Conservation (phyloP, 2,113 vertebrate species). For the Sterrhoptilus dennistouni region DNA sequence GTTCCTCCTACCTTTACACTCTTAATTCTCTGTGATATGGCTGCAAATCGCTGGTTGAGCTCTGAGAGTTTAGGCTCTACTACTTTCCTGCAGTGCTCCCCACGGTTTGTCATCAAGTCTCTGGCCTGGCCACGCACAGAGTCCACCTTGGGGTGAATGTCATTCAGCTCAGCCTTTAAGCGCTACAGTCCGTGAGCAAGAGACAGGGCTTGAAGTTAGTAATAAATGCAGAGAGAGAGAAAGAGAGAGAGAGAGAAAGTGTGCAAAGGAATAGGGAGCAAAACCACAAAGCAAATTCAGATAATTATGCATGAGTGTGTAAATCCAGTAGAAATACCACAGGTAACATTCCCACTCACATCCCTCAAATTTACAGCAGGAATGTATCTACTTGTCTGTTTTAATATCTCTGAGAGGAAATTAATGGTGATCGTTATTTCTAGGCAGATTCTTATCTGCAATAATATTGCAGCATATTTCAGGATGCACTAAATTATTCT, state of each 20-base stretch:
- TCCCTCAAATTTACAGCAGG: background rate
- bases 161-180: constrained; percentile 90
- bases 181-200: constrained; percentile 82
- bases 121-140: constrained; percentile 83
- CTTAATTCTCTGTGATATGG: constrained; percentile 85
- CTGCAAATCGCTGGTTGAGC: constrained; percentile 86
- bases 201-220: constrained; percentile 79
- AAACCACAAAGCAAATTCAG: constrained; percentile 49
- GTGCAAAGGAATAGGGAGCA: constrained; percentile 63
- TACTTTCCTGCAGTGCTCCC: constrained; percentile 89
- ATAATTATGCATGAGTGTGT: background rate
- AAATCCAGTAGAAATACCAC: background rate
- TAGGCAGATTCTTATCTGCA: background rate
- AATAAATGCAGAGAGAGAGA: constrained; percentile 63
- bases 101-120: constrained; percentile 88
- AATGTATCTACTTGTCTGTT: background rate
- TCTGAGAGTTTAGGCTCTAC: constrained; percentile 88
- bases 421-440: background rate
- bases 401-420: background rate
- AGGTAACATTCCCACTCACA: background rate
- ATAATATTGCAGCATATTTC: background rate
- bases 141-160: constrained; percentile 86
- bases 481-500: background rate
- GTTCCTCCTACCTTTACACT: constrained; percentile 86
- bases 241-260: constrained; percentile 60